Evolutionary conservation across 2,113 vertebrate genomes (phyloP), one percentile per base, ranked within the genome.

Genomic region (Scomber colias): DNA sequence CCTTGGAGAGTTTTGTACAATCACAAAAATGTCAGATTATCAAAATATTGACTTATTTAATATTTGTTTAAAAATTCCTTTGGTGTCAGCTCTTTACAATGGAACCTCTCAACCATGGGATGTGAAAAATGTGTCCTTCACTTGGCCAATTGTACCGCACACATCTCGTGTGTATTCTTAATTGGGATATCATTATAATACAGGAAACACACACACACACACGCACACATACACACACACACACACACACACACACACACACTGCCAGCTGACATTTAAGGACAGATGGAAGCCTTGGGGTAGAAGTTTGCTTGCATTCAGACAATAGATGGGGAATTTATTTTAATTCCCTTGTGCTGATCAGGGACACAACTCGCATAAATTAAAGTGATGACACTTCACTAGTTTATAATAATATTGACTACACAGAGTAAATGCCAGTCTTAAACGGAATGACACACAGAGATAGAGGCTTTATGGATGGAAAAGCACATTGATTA

Each of bases 341-440:
- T 81, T 80, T 79, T 63, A 31, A 62, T 80, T 72, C 46, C 62
- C 54, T 11, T 35, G 65, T 71, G 83, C 49, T 65, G 59, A 85
- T 82, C 24, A 50, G 35, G 69, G 71, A 87, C 75, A 82, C 30
- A 7, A 53, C 55, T 51, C 27, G n/a, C 83, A 86, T 83, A 79
- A 83, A 87, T 85, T 86, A 87, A 84, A 78, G 66, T 21, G 68
- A 93, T 82, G 73, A 84, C 72, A 79, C 77, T 77, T 79, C 61
- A 80, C 67, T 77, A 71, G 51, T 83, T 87, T 71, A 81, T 86
- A 86, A 83, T 53, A 24, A 75, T 71, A 89, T 93, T 15, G 79
- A 84, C 75, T 59, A 19, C 49, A 40, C 48, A 6, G 63, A 85
- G 77, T 84, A 90, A 90, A 89, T 83, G 72, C 51, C 85, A 88